A percentile compares a stretch with the other conserved stretches of the same genome.
Evolutionary conservation across 2,797 vertebrate species (phyloP).

Genomic region (Crocodylus rhombifer): DNA sequence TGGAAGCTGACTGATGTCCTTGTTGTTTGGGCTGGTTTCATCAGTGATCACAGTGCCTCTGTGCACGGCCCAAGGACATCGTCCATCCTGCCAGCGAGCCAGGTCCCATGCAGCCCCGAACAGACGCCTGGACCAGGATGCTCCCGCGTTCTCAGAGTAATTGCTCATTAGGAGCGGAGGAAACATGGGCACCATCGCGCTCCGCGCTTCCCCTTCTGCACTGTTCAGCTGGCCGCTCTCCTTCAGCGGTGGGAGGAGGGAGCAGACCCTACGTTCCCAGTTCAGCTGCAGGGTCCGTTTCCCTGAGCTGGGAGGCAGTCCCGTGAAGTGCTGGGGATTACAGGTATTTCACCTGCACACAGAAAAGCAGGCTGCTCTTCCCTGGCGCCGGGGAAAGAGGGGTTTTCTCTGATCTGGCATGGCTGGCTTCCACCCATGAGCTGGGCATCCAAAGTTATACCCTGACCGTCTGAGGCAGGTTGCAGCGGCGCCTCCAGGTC

Average conservation of each 20-base stretch:
- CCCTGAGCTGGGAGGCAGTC: too few species aligned
- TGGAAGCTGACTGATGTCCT: background rate
- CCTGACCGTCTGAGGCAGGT: background rate
- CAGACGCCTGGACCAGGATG: background rate
- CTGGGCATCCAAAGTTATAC: background rate
- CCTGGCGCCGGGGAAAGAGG: background rate
- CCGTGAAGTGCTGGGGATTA: too few species aligned
- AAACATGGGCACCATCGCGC: background rate
- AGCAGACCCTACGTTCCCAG: background rate
- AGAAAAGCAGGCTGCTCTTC: background rate
- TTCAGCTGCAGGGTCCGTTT: background rate
- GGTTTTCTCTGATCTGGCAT: background rate
- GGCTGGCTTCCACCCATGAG: background rate
- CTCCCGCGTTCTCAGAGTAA: accelerated
- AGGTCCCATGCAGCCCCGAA: accelerated
- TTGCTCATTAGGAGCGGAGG: accelerated
- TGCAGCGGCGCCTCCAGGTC: background rate
- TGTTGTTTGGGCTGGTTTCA: background rate
- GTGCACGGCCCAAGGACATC: accelerated
- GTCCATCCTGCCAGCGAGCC: accelerated
- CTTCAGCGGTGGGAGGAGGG: background rate
- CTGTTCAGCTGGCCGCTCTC: background rate
- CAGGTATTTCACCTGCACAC: too few species aligned
- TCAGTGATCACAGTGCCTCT: background rate
- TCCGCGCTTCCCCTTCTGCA: background rate